Evolutionary conservation across 37 sponge, comb jelly and placozoan genomes (phyloP), one percentile per base, ranked within the genome.

Genomic region (Oscarella lobularis): DNA sequence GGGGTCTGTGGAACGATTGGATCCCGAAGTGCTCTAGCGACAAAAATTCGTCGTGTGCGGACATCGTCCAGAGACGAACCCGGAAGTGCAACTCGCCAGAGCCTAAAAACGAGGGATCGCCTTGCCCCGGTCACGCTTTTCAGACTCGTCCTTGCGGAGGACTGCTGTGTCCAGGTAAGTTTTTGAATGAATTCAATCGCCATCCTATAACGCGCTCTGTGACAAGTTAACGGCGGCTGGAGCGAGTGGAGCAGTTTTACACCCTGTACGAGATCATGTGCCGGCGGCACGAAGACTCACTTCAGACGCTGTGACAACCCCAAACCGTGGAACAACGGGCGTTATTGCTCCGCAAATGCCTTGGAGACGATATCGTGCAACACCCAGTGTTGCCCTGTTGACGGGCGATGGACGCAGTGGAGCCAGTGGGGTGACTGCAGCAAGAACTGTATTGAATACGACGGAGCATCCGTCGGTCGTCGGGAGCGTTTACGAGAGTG

Each of bases 231-330:
- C 60, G 60, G 60, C 60, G 20, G 60, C 20, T 27, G 60, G 60
- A 48, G 60, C 20, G 60, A 48, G 20, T 48, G 60, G 60, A 48
- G 60, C 20, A 48, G 60, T 48, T 48, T 27, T 48, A 48, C 60
- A 20, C 60, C 9, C 9, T 48, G 60, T 20, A 48, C 60, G 60
- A 48, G 20, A 48, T 27, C 60, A 20, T 48, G 60, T 20, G 60
- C 14, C 20, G 60, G 60, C 9, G 60, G 60, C 20, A 9, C 9
- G 60, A 9, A 48, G 20, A 48, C 60, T 27, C 9, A 48, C 9
- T 48, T 48, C 60, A 48, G 60, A 48, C 60, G 60, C 60, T 48
- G 60, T 20, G 60, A 48, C 20, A 48, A 48, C 20, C 60, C 60
- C 20, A 48, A 20, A 20, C 60, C 60, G 9, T 48, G 60, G 60